Conservation (phyloP, 2,797 vertebrate species). For the Malacoctenus gilli region DNA sequence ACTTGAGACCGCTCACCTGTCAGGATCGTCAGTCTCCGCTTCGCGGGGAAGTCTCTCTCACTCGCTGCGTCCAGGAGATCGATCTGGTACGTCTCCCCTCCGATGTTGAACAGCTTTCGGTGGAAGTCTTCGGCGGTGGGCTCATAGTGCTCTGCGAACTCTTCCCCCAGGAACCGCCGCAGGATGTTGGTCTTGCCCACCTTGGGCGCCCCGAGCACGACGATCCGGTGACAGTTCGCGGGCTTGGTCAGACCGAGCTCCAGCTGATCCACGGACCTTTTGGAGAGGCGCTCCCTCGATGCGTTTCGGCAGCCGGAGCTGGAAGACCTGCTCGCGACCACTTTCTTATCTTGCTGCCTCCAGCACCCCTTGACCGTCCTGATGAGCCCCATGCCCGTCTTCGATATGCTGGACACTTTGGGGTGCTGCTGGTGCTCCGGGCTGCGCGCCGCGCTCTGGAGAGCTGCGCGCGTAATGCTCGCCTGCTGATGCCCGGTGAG, state of each 20-base stretch:
- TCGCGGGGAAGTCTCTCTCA: slow-evolving; percentile 81
- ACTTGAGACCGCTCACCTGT: slow-evolving; percentile 67
- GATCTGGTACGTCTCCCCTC: slow-evolving; percentile 76
- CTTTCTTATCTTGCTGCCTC: slow-evolving; percentile 60
- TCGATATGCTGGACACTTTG: slow-evolving; percentile 56
- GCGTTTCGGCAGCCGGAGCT: slow-evolving; percentile 56
- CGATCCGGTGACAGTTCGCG: slow-evolving; percentile 76
- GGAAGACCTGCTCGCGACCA: slow-evolving; percentile 48
- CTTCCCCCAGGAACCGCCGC: slow-evolving; percentile 71
- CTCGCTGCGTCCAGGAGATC: slow-evolving; percentile 80
- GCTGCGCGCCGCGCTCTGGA: slow-evolving; percentile 21
- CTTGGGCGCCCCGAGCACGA: slow-evolving; percentile 78
- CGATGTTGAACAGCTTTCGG: slow-evolving; percentile 81
- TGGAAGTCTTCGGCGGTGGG: slow-evolving; percentile 81
- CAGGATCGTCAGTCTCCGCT: slow-evolving; percentile 79
- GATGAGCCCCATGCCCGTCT: slow-evolving; percentile 67
- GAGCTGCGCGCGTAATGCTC: slow-evolving; percentile 27
- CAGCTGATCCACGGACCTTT: slow-evolving; percentile 59
- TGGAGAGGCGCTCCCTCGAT: slow-evolving; percentile 52
- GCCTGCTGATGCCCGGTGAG: slow-evolving; percentile 47
- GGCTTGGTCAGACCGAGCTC: slow-evolving; percentile 65
- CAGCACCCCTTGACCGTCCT: slow-evolving; percentile 68
- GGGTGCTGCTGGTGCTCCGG: slow-evolving; percentile 45
- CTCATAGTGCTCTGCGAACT: slow-evolving; percentile 77
- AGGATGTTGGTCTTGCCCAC: slow-evolving; percentile 81